Base-by-base conservation (phyloP, 1,140 invertebrate genomes). In the Lethrus apterus region DNA sequence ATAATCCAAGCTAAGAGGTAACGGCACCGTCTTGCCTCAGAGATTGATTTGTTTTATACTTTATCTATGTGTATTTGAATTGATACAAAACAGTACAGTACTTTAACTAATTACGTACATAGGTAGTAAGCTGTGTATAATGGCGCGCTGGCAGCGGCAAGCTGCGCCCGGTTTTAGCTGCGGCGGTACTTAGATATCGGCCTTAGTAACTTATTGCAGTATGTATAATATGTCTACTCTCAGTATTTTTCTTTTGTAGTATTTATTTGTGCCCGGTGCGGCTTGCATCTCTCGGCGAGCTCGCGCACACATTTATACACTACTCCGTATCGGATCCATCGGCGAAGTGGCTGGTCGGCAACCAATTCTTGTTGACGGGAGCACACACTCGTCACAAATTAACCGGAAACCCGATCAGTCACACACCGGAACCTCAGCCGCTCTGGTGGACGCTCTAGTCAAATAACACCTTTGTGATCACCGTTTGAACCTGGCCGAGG, bases 281-380 rank as follows among this genome's bases (percentile, higher is more conserved):
- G 52, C 51, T 61, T 52, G 55, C 46, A 46, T 55, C 30, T 48
- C 32, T 44, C 52, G 51, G 48, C 44, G 47, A 46, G 50, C 52
- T 54, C 52, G 58, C 59, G 59, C 64, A 64, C 62, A 66, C 57
- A 57, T 58, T 60, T 59, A 59, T 58, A 61, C 52, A 60, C 52
- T 64, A 63, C 58, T 65, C 64, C 62, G 58, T 64, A 66, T 64
- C 63, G 64, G 63, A 64, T 56, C 48, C 48, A 54, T 41, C 43
- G 33, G 26, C 44, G 44, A 44, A 35, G 13, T 20, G 9, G 14
- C 40, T 9, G 43, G 10, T 17, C 31, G 33, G 35, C 32, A 26
- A 35, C 35, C 23, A 4, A 13, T 26, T 11, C 13, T 29, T n/a
- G 21, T 13, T 9, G 13, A 36, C 30, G 31, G 33, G 15, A 36